A percentile compares a stretch with the other conserved stretches of the same genome.
Evolutionary conservation across 2,797 vertebrate species (phyloP).

Genomic region (Acanthornis magna): DNA sequence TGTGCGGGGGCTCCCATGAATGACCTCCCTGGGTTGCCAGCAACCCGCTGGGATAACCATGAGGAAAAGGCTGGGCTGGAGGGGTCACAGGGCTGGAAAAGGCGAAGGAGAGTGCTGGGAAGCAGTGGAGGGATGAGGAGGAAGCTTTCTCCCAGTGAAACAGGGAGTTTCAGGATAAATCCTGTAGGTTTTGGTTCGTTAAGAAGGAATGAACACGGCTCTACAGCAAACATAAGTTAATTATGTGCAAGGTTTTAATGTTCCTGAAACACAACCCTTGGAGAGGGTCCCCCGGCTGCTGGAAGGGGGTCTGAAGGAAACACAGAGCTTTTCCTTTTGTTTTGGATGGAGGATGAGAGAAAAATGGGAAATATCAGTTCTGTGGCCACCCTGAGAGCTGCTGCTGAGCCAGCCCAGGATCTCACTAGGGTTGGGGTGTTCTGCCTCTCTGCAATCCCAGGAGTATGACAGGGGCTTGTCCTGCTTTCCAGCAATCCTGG

Average conservation of each 20-base stretch:
- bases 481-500: not conserved
- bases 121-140: not conserved
- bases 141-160: not conserved
- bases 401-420: not conserved
- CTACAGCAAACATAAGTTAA: constrained; percentile 22
- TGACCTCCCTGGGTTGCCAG: not conserved
- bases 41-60: accelerated
- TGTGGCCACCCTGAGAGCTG: not conserved
- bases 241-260: constrained; percentile 55
- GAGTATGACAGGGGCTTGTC: not conserved
- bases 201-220: not conserved
- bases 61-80: not conserved
- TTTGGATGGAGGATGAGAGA: not conserved
- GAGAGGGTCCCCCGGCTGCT: constrained; percentile 37
- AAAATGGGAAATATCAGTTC: not conserved
- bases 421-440: not conserved
- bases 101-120: not conserved
- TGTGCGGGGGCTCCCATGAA: not conserved
- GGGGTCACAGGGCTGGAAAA: not conserved
- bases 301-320: constrained; percentile 15
- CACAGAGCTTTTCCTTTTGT: not conserved
- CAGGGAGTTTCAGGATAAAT: not conserved
- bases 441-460: not conserved
- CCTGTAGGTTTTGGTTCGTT: not conserved
- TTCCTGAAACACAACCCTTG: constrained; percentile 47